phyloP scores from a whole-genome alignment of 2,797 vertebrate genomes.

The Gouania willdenowi region DNA sequence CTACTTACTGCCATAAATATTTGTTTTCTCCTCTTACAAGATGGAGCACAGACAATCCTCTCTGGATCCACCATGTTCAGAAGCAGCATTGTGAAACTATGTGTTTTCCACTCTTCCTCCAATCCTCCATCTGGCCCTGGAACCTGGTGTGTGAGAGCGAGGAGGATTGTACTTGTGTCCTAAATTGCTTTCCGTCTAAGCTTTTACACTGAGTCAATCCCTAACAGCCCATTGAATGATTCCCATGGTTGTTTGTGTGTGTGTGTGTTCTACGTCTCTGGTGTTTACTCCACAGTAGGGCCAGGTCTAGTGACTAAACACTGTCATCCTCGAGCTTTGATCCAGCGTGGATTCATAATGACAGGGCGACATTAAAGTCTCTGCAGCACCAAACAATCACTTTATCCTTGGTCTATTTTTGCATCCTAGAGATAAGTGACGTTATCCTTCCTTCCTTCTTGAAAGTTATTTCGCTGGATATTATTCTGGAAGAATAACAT shows the following conservation, averaged over 20 bases:
- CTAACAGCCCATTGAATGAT: slow-evolving; percentile 28
- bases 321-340: slow-evolving; percentile 35
- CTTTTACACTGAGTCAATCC: slow-evolving; percentile 36
- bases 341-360: slow-evolving; percentile 36
- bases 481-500: slow-evolving; percentile 56
- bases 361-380: slow-evolving; percentile 53
- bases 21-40: slow-evolving; percentile 44
- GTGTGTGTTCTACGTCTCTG: slow-evolving; percentile 15
- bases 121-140: slow-evolving; percentile 11
- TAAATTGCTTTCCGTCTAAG: slow-evolving; percentile 39
- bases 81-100: slow-evolving; percentile 46
- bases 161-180: slow-evolving; percentile 39
- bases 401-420: slow-evolving; percentile 64
- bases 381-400: slow-evolving; percentile 39
- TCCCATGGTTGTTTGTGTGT: slow-evolving; percentile 31
- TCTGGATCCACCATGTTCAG: slow-evolving; percentile 43
- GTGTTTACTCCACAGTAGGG: slow-evolving; percentile 25
- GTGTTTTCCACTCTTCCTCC: slow-evolving; percentile 4
- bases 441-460: slow-evolving; percentile 62
- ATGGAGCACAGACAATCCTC: slow-evolving; percentile 42
- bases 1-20: slow-evolving; percentile 69
- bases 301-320: slow-evolving; percentile 46
- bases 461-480: slow-evolving; percentile 58
- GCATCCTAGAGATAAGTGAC: slow-evolving; percentile 57
- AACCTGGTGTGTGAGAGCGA: slow-evolving; percentile 27